Base-by-base conservation (phyloP, 2,113 vertebrate genomes). In the Chaetops frenatus region DNA sequence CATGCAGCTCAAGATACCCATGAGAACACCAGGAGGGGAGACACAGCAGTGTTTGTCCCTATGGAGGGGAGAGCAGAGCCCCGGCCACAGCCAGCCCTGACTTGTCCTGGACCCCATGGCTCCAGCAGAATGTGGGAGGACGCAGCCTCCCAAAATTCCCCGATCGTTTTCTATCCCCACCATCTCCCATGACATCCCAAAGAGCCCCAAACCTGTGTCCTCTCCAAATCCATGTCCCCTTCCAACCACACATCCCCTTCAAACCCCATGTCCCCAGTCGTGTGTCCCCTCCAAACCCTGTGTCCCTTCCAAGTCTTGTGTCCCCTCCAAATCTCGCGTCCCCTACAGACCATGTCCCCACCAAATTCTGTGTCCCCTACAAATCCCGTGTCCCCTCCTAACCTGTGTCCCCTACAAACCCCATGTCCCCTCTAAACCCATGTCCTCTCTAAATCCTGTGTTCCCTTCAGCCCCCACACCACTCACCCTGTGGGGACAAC, bases 1-100 rank as follows among this genome's bases (percentile, higher is more conserved):
- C 69, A 98, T 12, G 48, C 96, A 95, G 80, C 70, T 88, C 92
- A 97, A 14, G 44, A 97, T 64, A 10, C 70, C 74, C 97, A 97
- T 97, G 67, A 83, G 60, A 74, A 81, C 27, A 5, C 15, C 1
- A 0, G 35, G 28, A 12, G 18, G 0, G 25, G 11, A 3, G 40
- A 25, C 48, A 40, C 57, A 0, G 77, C 54, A 18, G 42, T 8
- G 9, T 6, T 51, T 1, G 71, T 50, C 81, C 73, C 94, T 93
- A 9, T 6, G 4, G 66, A 74, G 29, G 22, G 24, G 58, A 88
- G 57, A 89, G 66, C 35, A 80, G 66, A 88, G 40, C 66, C 70
- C 51, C 31, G 65, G 47, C 78, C 72, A 36, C 50, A 8, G 29
- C 31, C 64, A 47, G 27, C 28, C 47, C 25, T 25, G 45, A 45